A percentile compares a stretch with the other conserved stretches of the same genome.
Conservation (phyloP, 2,888 invertebrate species). For the Diabrotica balteata region DNA sequence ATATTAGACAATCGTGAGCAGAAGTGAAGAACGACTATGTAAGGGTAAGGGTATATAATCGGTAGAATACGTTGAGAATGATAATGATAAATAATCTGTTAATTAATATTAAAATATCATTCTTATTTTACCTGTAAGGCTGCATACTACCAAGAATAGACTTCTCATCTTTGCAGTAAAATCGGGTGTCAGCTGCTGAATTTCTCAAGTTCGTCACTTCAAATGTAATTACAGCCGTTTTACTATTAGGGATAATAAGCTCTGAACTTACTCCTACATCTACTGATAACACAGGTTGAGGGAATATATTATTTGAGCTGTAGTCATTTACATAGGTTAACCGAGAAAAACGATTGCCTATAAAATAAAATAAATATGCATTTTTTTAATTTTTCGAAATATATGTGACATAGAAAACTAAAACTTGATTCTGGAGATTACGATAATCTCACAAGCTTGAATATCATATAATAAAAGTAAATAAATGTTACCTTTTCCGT, state of each 20-base stretch:
- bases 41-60: too few relatives aligned
- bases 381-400: too few relatives aligned
- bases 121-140: conserved; percentile 63
- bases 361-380: conserved; percentile 30
- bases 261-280: conserved; percentile 62
- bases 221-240: conserved; percentile 65
- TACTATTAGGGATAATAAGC: conserved; percentile 57
- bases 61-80: too few relatives aligned
- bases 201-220: conserved; percentile 77
- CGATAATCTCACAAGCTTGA: too few relatives aligned
- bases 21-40: too few relatives aligned
- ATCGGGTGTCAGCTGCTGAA: conserved; percentile 64
- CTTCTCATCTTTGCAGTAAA: conserved; percentile 68
- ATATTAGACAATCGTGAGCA: too few relatives aligned
- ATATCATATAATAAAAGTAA: too few relatives aligned
- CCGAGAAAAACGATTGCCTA: conserved; percentile 49
- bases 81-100: too few relatives aligned
- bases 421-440: too few relatives aligned
- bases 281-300: conserved; percentile 51
- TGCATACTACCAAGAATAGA: conserved; percentile 65
- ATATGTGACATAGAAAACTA: too few relatives aligned
- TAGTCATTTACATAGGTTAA: conserved; percentile 45
- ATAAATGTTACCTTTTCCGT: conserved; percentile 44
- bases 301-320: conserved; percentile 40
- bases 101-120: too few relatives aligned